Conservation (phyloP, 2,888 invertebrate species). For the Azorinus chamasolen region DNA sequence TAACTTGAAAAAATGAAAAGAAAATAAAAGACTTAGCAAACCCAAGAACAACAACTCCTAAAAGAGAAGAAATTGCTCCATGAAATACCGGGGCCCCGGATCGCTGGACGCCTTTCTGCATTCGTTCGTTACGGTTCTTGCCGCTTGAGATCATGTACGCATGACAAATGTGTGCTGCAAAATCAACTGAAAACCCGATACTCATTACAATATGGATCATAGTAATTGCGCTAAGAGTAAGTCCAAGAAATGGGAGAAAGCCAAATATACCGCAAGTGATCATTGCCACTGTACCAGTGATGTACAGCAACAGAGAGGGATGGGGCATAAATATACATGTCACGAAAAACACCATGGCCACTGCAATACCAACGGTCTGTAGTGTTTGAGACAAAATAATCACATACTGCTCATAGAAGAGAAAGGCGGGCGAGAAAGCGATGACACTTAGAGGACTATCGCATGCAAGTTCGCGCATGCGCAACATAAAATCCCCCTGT, state of each 20-base stretch:
- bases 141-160: slow-evolving; percentile 46
- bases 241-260: no score
- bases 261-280: no score
- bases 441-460: slow-evolving; percentile 61
- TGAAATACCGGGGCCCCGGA: slow-evolving; percentile 65
- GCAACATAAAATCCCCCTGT: slow-evolving; percentile 71
- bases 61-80: slow-evolving; percentile 63
- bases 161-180: no score
- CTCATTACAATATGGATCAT: no score
- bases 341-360: slow-evolving; percentile 76
- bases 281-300: no score
- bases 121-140: slow-evolving; percentile 35
- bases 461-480: slow-evolving; percentile 64
- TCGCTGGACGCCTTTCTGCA: slow-evolving; percentile 42
- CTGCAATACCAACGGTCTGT: slow-evolving; percentile 74
- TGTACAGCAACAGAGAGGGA: slow-evolving; percentile 70
- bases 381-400: slow-evolving; percentile 74
- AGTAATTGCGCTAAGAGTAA: no score
- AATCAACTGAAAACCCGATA: no score
- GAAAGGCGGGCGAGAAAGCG: no score
- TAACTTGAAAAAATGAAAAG: no score
- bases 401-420: no score
- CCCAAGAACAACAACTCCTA: slow-evolving; percentile 67
- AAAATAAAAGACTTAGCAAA: no score
- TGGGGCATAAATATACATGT: slow-evolving; percentile 79